Percentiles rank a stretch among this genome's conserved stretches.
Evolutionary conservation across 2,888 invertebrate genomes (phyloP).

Genomic region (Diabrotica balteata): DNA sequence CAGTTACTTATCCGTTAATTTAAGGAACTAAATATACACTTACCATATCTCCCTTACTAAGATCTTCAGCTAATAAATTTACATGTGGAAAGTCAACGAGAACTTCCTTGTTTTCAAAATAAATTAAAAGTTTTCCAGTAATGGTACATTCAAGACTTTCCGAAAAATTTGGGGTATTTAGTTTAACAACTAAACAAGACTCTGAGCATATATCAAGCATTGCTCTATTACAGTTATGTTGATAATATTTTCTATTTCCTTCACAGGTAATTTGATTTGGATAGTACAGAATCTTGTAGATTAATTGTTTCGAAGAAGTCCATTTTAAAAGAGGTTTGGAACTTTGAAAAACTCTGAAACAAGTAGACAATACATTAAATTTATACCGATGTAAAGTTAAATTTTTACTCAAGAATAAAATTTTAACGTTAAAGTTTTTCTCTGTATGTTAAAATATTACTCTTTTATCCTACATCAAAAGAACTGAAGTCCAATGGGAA

Average conservation of each 20-base stretch:
- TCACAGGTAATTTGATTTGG: too few relatives aligned
- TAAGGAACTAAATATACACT: not conserved
- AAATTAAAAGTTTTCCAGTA: constrained; percentile 16
- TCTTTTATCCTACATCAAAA: too few relatives aligned
- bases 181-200: not conserved
- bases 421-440: too few relatives aligned
- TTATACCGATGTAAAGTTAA: too few relatives aligned
- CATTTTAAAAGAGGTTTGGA: constrained; percentile 37
- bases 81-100: constrained; percentile 20
- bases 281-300: constrained; percentile 34
- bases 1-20: too few relatives aligned
- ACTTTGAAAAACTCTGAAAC: too few relatives aligned
- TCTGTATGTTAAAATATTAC: too few relatives aligned
- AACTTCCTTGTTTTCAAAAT: constrained; percentile 1
- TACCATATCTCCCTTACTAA: constrained; percentile 19
- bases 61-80: constrained; percentile 20
- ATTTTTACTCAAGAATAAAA: too few relatives aligned
- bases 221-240: not conserved
- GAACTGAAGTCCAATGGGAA: too few relatives aligned
- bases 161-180: constrained; percentile 22
- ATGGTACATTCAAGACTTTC: constrained; percentile 20
- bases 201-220: not conserved
- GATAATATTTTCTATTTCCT: not conserved
- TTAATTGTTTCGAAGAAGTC: constrained; percentile 35
- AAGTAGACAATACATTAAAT: too few relatives aligned